Evolutionary conservation across 2,888 invertebrate genomes (phyloP), one percentile per base, ranked within the genome.

Genomic region (Erpobdella octoculata): DNA sequence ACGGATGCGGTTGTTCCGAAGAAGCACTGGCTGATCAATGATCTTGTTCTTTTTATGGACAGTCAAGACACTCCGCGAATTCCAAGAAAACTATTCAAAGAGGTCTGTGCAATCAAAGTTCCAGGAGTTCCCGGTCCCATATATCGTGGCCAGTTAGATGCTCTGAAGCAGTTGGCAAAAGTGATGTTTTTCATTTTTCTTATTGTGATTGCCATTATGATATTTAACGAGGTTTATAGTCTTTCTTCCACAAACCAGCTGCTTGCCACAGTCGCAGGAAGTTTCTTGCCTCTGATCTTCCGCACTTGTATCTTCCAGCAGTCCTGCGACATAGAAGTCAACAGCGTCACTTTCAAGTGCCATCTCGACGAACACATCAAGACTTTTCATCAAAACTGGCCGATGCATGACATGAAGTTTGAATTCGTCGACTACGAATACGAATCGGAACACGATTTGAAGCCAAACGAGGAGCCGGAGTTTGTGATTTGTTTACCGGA

Each of bases 181-280:
- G 80, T 81, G 71, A 78, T 81, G 0, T 73, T 80, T 5, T 81
- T 82, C 74, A 75, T 82, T 1, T 76, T 79, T 68, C 80, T 82
- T 74, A 81, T 82, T 4, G 80, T 81, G 79, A 78, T 82, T 38
- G 80, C 81, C 33, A 81, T 82, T 33, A 78, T 81, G 78, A 79
- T 81, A 5, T 82, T 82, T 76, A 81, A 81, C 37, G 79, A 79
- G 59, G 79, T 80, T 1, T 78, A 79, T 72, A 77, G 78, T 46
- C 79, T 82, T 73, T 81, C 81, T 0, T 79, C 80, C 15, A 80
- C 82, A 36, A 82, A 82, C 77, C 81, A 81, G 70, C 81, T 80
- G 5, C 72, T 81, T 28, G 82, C 82, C 6, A 81, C 82, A 0
- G 72, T 81, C 36, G 81, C 81, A 0, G 82, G 77, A 3, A 76